Evolutionary conservation across 2,888 invertebrate species (phyloP).

Genomic region (Melinaea menophilus): DNA sequence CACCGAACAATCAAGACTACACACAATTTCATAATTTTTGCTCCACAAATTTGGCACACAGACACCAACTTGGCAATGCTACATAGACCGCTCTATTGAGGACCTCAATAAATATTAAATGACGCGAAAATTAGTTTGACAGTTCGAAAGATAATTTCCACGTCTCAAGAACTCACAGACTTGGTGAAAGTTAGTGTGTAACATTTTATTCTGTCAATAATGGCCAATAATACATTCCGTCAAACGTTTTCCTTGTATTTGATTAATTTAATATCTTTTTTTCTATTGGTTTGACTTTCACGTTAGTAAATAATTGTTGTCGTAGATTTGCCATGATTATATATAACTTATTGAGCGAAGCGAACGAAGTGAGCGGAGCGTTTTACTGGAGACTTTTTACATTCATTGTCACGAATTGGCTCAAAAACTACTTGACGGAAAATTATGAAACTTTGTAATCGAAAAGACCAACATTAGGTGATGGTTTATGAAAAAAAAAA

Average conservation of each 20-base stretch:
- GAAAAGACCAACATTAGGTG: no score
- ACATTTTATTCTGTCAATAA: slow-evolving; percentile 2
- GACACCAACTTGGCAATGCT: slow-evolving; percentile 27
- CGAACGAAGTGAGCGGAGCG: no score
- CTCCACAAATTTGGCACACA: slow-evolving; percentile 25
- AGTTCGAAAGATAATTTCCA: slow-evolving; percentile 8
- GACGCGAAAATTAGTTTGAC: slow-evolving; percentile 26
- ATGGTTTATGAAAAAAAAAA: no score
- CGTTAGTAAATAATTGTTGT: neutral
- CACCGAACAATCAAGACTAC: neutral
- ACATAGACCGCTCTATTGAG: slow-evolving; percentile 17
- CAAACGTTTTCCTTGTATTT: neutral
- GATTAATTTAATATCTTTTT: neutral
- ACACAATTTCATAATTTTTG: slow-evolving; percentile 16
- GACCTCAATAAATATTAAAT: slow-evolving; percentile 25
- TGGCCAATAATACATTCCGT: neutral
- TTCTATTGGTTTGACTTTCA: neutral
- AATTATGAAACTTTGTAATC: no score
- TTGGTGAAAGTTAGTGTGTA: neutral
- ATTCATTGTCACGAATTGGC: no score
- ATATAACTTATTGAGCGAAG: no score
- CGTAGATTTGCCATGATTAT: no score
- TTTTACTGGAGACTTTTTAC: no score
- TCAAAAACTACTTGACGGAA: no score
- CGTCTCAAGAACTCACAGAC: slow-evolving; percentile 7